A percentile compares a stretch with the other conserved stretches of the same genome.
Evolutionary conservation across 2,888 invertebrate species (phyloP).

Genomic region (Erebia epiphron): DNA sequence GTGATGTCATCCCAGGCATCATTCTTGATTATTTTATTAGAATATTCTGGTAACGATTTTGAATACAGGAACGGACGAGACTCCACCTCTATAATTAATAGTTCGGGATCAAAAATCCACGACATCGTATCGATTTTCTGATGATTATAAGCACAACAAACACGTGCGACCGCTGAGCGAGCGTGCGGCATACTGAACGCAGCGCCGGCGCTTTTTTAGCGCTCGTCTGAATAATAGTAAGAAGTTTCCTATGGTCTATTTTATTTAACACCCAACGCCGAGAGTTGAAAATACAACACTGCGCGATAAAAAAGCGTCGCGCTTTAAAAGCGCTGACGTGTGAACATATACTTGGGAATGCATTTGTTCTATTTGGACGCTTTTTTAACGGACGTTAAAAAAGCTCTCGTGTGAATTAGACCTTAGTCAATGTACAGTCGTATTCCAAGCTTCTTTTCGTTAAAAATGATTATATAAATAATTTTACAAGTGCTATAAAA

Average conservation of each 20-base stretch:
- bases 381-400: not conserved
- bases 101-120: not conserved
- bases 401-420: too few species aligned
- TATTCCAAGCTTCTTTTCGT: too few species aligned
- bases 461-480: too few species aligned
- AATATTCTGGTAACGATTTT: not conserved
- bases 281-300: not conserved
- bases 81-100: conserved; percentile 3
- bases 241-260: conserved; percentile 1
- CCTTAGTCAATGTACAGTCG: too few species aligned
- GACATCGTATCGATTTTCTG: not conserved
- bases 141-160: not conserved
- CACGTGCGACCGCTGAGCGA: not conserved
- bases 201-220: not conserved
- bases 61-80: conserved; percentile 1
- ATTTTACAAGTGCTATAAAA: too few species aligned
- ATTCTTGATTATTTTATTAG: not conserved
- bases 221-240: conserved; percentile 1
- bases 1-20: not conserved
- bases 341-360: too few species aligned
- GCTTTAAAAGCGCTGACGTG: too few species aligned
- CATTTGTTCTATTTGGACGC: too few species aligned
- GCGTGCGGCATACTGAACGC: not conserved
- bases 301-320: too few species aligned
- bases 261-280: not conserved